Conservation (phyloP, 1,140 invertebrate genomes). For the Elysia chlorotica region DNA sequence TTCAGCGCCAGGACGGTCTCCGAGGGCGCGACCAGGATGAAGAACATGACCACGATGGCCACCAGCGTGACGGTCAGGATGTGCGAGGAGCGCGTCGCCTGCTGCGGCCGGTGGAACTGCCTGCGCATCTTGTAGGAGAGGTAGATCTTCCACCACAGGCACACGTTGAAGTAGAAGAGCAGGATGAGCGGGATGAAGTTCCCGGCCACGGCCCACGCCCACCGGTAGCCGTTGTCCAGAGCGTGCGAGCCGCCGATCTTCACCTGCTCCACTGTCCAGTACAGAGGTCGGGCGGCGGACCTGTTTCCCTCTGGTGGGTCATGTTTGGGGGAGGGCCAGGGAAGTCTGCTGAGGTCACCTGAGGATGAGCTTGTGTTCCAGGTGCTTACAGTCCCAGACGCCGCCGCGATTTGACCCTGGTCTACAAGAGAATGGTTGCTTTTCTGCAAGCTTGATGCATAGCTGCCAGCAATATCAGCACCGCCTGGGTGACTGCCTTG, state of each 20-base stretch:
- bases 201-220: constrained; percentile 55
- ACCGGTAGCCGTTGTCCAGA: constrained; percentile 48
- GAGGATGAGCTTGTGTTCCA: not conserved
- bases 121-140: constrained; percentile 52
- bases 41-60: constrained; percentile 58
- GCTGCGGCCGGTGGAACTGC: constrained; percentile 38
- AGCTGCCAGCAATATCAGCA: not conserved
- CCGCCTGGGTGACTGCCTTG: not conserved
- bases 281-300: not conserved
- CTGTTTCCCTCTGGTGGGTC: not conserved
- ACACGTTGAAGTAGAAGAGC: constrained; percentile 54
- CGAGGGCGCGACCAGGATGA: constrained; percentile 57
- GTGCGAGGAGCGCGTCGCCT: constrained; percentile 33
- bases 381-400: not conserved
- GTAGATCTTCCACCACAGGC: constrained; percentile 53
- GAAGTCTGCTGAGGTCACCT: not conserved
- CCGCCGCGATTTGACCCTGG: not conserved
- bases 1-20: constrained; percentile 51
- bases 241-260: constrained; percentile 28
- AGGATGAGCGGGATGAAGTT: constrained; percentile 56
- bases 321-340: not conserved
- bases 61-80: constrained; percentile 56
- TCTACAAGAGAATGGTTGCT: not conserved
- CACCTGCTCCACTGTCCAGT: constrained; percentile 25
- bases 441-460: not conserved